Conservation (phyloP, 2,113 vertebrate species). For the Micromys minutus region DNA sequence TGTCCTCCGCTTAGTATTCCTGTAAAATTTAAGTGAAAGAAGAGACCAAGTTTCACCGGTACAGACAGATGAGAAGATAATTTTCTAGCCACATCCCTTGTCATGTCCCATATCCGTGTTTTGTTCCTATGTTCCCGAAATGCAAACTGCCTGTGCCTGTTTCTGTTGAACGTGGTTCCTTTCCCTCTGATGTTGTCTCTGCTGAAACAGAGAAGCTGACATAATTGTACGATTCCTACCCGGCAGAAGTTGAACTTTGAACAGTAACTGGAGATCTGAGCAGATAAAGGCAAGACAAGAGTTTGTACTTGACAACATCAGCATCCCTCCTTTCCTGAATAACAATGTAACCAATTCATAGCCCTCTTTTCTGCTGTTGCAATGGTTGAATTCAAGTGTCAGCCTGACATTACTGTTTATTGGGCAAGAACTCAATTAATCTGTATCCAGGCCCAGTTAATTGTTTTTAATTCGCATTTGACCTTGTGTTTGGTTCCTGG, state of each 20-base stretch:
- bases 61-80: neutral
- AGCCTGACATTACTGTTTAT: conserved; percentile 78
- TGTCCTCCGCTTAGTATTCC: conserved; percentile 27
- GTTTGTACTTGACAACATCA: conserved; percentile 70
- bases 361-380: conserved; percentile 43
- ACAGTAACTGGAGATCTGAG: conserved; percentile 73
- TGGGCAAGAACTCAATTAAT: conserved; percentile 83
- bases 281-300: conserved; percentile 71
- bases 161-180: conserved; percentile 64
- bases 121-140: conserved; percentile 28
- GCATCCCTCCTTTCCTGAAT: conserved; percentile 64
- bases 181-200: conserved; percentile 64
- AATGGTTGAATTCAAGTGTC: conserved; percentile 74
- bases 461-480: conserved; percentile 83
- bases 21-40: conserved; percentile 47
- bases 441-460: conserved; percentile 83
- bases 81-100: conserved; percentile 32
- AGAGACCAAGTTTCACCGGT: conserved; percentile 4
- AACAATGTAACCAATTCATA: conserved; percentile 45
- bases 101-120: neutral
- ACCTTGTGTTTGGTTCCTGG: conserved; percentile 81
- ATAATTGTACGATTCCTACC: conserved; percentile 72
- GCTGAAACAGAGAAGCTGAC: conserved; percentile 67
- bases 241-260: conserved; percentile 70
- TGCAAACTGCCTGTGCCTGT: conserved; percentile 52